phyloP scores from a whole-genome alignment of 35 echinoderm and acorn worm genomes.

The Holothuria glaberrima region DNA sequence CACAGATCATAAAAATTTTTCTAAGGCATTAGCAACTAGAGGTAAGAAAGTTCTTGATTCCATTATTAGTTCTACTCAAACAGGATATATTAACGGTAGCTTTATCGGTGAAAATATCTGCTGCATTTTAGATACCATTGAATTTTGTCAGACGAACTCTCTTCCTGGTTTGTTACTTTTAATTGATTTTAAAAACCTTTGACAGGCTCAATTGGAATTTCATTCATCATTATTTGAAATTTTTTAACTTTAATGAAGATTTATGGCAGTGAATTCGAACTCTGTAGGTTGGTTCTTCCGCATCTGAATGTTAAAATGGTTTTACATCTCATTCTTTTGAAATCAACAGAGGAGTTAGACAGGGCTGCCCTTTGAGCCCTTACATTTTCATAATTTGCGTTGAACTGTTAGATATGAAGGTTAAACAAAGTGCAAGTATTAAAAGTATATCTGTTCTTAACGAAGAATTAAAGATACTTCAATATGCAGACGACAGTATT shows the following conservation, averaged over 20 bases:
- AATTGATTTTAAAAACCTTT: not conserved
- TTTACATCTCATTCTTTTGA: not conserved
- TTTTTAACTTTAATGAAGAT: not conserved
- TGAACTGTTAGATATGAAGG: not conserved
- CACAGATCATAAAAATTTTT: not conserved
- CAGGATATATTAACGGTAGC: not conserved
- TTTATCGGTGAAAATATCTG: not conserved
- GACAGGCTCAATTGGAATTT: not conserved
- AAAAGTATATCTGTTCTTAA: not conserved
- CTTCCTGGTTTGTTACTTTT: not conserved
- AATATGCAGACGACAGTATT: not conserved
- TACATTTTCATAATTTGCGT: not conserved
- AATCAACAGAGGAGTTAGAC: constrained; percentile 1
- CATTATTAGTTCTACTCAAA: not conserved
- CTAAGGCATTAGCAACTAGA: not conserved
- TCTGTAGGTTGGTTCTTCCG: not conserved
- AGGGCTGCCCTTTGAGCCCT: constrained; percentile 10
- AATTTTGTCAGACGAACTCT: too few relatives aligned
- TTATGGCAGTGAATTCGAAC: not conserved
- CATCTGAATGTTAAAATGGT: constrained; percentile 1
- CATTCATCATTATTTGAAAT: not conserved
- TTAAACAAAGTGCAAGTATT: not conserved
- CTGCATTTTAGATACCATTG: not conserved
- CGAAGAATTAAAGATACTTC: not conserved
- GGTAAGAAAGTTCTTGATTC: not conserved